Conservation (phyloP, 2,113 vertebrate genomes). For the Aix galericulata region DNA sequence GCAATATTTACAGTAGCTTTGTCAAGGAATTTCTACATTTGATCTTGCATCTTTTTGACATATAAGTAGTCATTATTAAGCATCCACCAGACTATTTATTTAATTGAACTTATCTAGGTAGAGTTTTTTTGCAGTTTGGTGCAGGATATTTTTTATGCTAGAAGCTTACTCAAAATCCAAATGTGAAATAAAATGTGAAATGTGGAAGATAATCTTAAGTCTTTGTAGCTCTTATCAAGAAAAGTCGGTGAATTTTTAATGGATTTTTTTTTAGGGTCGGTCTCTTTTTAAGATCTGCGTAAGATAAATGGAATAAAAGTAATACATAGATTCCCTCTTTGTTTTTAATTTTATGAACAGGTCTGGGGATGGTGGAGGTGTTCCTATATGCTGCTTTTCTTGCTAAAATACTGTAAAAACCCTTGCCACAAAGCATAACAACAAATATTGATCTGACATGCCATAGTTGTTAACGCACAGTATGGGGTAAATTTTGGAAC, state of each 20-base stretch:
- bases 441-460: not conserved
- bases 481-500: not conserved
- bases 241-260: not conserved
- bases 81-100: not conserved
- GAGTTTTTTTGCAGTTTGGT: not conserved
- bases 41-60: not conserved
- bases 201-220: not conserved
- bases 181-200: not conserved
- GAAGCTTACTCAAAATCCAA: not conserved
- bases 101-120: not conserved
- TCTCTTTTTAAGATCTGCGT: not conserved
- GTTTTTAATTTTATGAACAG: not conserved
- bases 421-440: accelerated
- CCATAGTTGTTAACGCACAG: too few species aligned
- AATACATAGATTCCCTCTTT: not conserved
- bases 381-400: not conserved
- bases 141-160: not conserved
- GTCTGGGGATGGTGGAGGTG: not conserved
- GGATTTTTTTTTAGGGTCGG: not conserved
- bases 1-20: slow-evolving; percentile 52
- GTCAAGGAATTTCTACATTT: slow-evolving; percentile 14
- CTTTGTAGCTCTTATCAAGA: not conserved
- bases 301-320: not conserved
- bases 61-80: not conserved
- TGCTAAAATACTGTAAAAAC: not conserved